Base-by-base conservation (phyloP, 2,888 invertebrate genomes). In the Drosophila siamana region DNA sequence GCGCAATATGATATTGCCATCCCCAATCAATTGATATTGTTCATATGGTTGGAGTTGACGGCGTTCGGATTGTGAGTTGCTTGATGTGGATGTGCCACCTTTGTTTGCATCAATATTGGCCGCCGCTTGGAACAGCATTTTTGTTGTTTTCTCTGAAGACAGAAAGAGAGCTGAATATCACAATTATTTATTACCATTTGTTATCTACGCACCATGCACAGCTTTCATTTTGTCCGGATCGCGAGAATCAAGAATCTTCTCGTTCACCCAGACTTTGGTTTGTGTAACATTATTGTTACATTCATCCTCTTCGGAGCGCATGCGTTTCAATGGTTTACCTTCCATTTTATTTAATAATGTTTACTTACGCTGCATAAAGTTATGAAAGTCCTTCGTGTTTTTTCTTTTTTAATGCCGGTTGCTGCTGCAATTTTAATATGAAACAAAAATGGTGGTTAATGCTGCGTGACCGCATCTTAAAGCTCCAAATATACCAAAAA, bases 211-310 rank as follows among this genome's bases (percentile, higher is more conserved):
- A 90, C 90, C 88, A 30, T 90, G 81, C 2, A 90, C 77, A 30
- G 80, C 70, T 47, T 78, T 83, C 89, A 90, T 89, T 78, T 88
- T 90, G 2, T 66, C 72, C 0, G 65, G 57, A 48, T 90, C 81
- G 4, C 69, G 70, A 0, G 72, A 62, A 9, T 89, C 79, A 8
- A 65, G 59, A 0, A 89, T 63, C 44, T 83, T 89, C 16, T 90
- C 77, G 61, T 74, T 88, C 0, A 90, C 80, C 50, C 77, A 78
- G 11, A 89, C 69, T 63, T 90, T 90, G 0, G 61, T 69, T 55
- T 90, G 82, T 4, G 65, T 54, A 2, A 63, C 52, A 48, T 86
- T 86, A n/a, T 83, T 86, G 36, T 80, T 86, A 9, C 50, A 48
- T 0, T 81, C 88, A 9, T 79, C 73, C 7, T 81, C 84, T 0